A percentile compares a stretch with the other conserved stretches of the same genome.
Evolutionary conservation across 2,888 invertebrate genomes (phyloP).

Genomic region (Rutpela maculata): DNA sequence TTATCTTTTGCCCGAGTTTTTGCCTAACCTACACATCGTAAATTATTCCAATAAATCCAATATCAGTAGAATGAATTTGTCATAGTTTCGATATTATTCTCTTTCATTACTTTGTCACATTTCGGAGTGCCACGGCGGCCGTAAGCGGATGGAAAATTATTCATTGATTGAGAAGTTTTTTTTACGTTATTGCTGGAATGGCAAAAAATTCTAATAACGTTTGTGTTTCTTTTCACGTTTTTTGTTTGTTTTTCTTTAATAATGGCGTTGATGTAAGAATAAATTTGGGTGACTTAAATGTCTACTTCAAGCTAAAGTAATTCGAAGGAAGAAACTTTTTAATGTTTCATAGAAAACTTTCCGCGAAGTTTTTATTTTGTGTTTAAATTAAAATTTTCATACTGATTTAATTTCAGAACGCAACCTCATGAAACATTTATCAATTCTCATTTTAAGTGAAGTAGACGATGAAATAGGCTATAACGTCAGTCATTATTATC

Average conservation of each 20-base stretch:
- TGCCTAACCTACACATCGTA: no score
- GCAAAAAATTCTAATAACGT: not conserved
- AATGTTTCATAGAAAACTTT: not conserved
- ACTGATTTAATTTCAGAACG: not conserved
- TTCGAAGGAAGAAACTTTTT: constrained; percentile 3
- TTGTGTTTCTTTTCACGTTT: not conserved
- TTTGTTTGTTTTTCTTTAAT: not conserved
- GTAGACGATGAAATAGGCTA: not conserved
- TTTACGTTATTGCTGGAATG: not conserved
- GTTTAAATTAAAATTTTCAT: constrained; percentile 7
- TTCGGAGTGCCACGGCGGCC: not conserved
- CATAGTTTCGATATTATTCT: no score
- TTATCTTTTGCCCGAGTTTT: no score
- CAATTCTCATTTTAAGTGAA: not conserved
- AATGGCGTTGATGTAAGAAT: not conserved
- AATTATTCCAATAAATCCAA: no score
- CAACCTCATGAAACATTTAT: constrained; percentile 2
- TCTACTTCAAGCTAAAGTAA: not conserved
- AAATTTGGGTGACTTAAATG: constrained; percentile 3
- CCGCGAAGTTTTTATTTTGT: not conserved
- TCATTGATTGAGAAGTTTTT: not conserved
- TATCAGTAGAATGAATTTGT: no score
- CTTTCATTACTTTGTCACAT: not conserved
- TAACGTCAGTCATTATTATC: not conserved
- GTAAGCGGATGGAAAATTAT: not conserved